Evolutionary conservation across 2,113 vertebrate genomes (phyloP).

Genomic region (Podiceps cristatus): DNA sequence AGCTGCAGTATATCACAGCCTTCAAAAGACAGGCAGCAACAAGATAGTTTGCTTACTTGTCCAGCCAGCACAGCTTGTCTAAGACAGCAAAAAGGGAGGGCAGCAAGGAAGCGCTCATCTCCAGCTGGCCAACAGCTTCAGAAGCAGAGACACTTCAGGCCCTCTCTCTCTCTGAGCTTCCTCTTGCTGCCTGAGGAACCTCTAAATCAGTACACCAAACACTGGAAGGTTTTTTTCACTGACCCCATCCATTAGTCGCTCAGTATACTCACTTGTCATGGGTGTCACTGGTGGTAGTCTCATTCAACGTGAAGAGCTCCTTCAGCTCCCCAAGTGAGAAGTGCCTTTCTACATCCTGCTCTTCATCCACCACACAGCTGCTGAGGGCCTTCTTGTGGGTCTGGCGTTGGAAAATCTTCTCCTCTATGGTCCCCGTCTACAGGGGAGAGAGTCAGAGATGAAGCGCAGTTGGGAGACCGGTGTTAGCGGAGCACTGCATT

Average conservation of each 20-base stretch:
- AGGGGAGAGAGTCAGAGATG: not conserved
- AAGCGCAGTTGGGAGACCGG: not conserved
- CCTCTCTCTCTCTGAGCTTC: not conserved
- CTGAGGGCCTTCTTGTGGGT: slow-evolving; percentile 98
- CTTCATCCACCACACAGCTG: slow-evolving; percentile 97
- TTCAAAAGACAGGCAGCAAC: not conserved
- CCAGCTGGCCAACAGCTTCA: not conserved
- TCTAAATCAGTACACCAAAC: not conserved
- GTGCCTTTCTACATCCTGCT: slow-evolving; percentile 95
- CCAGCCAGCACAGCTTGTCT: not conserved
- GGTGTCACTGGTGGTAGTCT: slow-evolving; percentile 90
- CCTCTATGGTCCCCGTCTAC: slow-evolving; percentile 96
- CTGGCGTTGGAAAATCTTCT: slow-evolving; percentile 98
- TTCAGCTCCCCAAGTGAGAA: slow-evolving; percentile 93
- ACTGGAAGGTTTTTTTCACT: not conserved
- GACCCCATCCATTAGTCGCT: not conserved
- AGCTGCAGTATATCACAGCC: not conserved
- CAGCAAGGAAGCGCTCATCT: not conserved
- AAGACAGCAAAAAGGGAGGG: not conserved
- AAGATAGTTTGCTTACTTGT: not conserved
- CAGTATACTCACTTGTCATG: slow-evolving; percentile 85
- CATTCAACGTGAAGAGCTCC: slow-evolving; percentile 89
- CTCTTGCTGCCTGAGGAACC: not conserved
- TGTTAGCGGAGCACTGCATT: not conserved
- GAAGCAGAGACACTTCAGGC: not conserved